phyloP scores from a whole-genome alignment of 2,113 vertebrate genomes.

The Bungarus multicinctus region DNA sequence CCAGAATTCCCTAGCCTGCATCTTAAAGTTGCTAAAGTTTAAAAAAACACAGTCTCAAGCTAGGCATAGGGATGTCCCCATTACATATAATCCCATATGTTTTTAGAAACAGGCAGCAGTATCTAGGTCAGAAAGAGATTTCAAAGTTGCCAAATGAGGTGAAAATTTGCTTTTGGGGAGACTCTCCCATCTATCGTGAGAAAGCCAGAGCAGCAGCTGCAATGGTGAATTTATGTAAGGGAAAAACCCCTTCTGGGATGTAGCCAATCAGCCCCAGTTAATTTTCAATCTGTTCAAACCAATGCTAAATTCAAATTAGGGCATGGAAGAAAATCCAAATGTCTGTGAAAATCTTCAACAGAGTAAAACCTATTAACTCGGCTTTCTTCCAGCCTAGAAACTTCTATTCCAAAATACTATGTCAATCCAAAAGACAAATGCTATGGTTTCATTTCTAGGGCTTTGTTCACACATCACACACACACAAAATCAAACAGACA shows the following conservation, averaged over 20 bases:
- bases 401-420: background rate
- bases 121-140: background rate
- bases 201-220: background rate
- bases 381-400: background rate
- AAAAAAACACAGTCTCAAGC: background rate
- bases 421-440: background rate
- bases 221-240: background rate
- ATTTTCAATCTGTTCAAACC: background rate
- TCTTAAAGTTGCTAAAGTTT: background rate
- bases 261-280: background rate
- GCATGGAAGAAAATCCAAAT: background rate
- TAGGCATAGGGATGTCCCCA: background rate
- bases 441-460: background rate
- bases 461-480: background rate
- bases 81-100: background rate
- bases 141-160: slow-evolving; percentile 9
- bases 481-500: background rate
- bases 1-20: background rate
- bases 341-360: background rate
- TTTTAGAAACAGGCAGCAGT: background rate
- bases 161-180: background rate
- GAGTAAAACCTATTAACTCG: background rate
- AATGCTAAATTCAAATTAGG: background rate
- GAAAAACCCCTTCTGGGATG: background rate
- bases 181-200: background rate